Percentiles rank a stretch among this genome's conserved stretches.
Evolutionary conservation across 2,797 vertebrate genomes (phyloP).

Genomic region (Erithacus rubecula): DNA sequence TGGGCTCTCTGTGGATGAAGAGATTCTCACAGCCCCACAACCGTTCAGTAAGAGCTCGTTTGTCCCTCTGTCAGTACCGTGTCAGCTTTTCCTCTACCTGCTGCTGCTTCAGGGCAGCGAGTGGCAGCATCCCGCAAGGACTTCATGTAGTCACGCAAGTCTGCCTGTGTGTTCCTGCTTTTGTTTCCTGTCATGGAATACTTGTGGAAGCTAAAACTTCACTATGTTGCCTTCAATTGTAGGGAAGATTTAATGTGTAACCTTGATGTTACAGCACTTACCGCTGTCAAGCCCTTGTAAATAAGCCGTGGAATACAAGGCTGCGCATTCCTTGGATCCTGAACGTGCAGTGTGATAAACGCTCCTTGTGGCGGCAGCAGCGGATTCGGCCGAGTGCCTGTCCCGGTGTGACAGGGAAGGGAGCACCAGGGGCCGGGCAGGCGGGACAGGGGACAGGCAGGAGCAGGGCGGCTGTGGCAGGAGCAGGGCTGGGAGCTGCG

Average conservation of each 20-base stretch:
- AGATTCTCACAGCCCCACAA: fast-evolving
- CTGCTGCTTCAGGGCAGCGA: neutral
- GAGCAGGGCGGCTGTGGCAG: neutral
- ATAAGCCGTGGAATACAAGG: fast-evolving
- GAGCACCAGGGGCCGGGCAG: neutral
- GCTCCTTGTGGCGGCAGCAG: slow-evolving; percentile 42
- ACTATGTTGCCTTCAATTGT: neutral
- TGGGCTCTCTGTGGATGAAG: neutral
- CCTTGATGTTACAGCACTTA: fast-evolving
- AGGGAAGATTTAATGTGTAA: neutral
- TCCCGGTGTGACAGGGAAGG: neutral
- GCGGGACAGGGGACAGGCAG: too few species aligned
- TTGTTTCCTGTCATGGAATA: neutral
- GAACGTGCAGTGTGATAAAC: neutral
- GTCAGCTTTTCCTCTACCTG: neutral
- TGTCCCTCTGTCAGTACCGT: neutral
- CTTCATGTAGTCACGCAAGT: fast-evolving
- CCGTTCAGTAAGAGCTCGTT: neutral
- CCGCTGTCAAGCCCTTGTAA: too few species aligned
- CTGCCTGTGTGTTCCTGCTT: neutral
- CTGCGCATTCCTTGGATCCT: fast-evolving
- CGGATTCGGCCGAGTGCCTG: neutral
- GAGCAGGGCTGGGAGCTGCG: neutral
- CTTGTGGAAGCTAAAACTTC: neutral
- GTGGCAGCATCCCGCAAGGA: neutral